Evolutionary conservation across 1,140 invertebrate genomes (phyloP).

Genomic region (Ridgeia piscesae): DNA sequence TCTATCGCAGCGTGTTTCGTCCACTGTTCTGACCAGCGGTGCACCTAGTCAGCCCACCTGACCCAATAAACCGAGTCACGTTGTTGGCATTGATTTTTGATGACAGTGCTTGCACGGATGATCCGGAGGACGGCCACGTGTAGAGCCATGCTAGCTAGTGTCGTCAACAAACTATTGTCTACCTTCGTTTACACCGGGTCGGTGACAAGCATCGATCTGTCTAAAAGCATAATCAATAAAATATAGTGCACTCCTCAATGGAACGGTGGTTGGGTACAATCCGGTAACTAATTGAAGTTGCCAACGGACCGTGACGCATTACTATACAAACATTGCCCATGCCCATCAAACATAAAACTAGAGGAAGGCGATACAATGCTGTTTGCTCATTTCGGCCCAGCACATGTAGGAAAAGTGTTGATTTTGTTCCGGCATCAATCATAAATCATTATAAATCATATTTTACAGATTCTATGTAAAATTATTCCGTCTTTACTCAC

Average conservation of each 20-base stretch:
- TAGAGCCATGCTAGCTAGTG: neutral
- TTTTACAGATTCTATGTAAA: no score
- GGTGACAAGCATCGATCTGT: neutral
- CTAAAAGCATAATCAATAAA: neutral
- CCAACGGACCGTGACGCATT: neutral
- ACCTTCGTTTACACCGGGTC: neutral
- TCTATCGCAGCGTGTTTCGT: neutral
- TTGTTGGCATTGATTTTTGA: neutral
- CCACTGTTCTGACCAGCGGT: neutral
- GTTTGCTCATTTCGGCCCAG: no score
- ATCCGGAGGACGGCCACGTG: neutral
- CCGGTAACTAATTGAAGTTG: neutral
- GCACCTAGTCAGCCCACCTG: neutral
- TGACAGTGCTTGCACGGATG: neutral
- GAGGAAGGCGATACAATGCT: neutral
- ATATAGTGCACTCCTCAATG: neutral
- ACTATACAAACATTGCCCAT: neutral
- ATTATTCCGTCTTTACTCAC: no score
- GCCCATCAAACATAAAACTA: neutral
- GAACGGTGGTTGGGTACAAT: neutral
- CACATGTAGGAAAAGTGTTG: no score
- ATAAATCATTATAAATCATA: no score
- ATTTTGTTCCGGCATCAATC: no score
- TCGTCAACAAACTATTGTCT: neutral
- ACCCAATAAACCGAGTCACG: neutral